Evolutionary conservation across 2,888 invertebrate species (phyloP).

Genomic region (Polyommatus iphigenia): DNA sequence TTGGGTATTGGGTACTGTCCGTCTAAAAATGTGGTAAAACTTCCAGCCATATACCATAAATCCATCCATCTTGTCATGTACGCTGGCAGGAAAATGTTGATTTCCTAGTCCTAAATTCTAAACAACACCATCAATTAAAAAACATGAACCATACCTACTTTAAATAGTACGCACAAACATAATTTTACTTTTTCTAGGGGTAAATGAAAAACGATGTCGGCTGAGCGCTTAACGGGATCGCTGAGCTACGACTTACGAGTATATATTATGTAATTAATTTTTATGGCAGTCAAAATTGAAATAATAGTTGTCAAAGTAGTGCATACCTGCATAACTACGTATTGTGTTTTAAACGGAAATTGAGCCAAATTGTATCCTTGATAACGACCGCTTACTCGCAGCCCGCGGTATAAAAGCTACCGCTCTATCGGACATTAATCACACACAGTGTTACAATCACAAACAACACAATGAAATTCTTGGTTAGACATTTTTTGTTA

Average conservation of each 20-base stretch:
- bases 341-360: slow-evolving; percentile 20
- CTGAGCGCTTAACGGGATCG: no score
- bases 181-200: no score
- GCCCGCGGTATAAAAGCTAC: slow-evolving; percentile 6
- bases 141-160: background rate
- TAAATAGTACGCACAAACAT: background rate
- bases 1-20: no score
- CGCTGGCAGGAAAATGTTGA: background rate
- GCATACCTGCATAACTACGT: background rate
- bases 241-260: no score
- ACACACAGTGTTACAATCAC: slow-evolving; percentile 2
- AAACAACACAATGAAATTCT: slow-evolving; percentile 26
- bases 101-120: background rate
- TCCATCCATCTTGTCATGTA: no score
- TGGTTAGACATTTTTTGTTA: slow-evolving; percentile 16
- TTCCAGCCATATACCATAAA: no score
- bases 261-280: no score
- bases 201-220: no score
- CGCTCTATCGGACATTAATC: slow-evolving; percentile 3
- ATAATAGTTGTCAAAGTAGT: background rate
- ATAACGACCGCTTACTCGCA: slow-evolving; percentile 21
- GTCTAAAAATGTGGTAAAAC: no score
- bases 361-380: slow-evolving; percentile 22
- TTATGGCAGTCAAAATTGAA: background rate
- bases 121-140: background rate